Evolutionary conservation across 2,113 vertebrate genomes (phyloP).

Genomic region (Mesocricetus auratus): DNA sequence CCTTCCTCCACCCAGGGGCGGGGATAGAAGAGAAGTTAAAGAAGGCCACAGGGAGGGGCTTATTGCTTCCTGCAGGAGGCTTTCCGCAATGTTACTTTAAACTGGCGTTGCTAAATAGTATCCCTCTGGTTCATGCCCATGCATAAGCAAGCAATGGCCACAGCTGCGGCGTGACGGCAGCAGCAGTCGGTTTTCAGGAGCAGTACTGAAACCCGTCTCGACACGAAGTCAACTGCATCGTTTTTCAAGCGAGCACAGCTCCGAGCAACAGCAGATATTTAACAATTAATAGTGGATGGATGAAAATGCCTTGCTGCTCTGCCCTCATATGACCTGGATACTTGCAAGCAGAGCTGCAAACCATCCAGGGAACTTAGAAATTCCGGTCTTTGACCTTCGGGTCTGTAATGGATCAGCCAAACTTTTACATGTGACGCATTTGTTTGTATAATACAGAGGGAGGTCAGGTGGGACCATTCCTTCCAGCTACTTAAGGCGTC

Average conservation of each 20-base stretch:
- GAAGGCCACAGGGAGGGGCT: not conserved
- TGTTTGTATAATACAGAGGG: constrained; percentile 74
- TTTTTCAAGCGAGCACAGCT: constrained; percentile 72
- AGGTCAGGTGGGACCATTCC: constrained; percentile 60
- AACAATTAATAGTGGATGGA: constrained; percentile 75
- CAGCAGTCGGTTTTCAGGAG: constrained; percentile 3
- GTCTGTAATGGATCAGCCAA: constrained; percentile 53
- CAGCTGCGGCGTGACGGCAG: not conserved
- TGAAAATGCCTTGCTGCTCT: constrained; percentile 62
- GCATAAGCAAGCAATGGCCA: not conserved
- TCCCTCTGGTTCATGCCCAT: not conserved
- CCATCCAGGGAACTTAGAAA: constrained; percentile 69
- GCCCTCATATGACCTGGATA: constrained; percentile 71
- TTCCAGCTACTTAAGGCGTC: constrained; percentile 72
- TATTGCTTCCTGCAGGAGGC: not conserved
- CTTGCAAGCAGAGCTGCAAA: constrained; percentile 62
- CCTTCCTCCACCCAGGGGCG: not conserved
- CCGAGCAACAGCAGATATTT: constrained; percentile 66
- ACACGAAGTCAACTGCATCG: constrained; percentile 76
- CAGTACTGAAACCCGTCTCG: constrained; percentile 56
- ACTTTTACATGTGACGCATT: constrained; percentile 73
- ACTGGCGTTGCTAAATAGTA: not conserved
- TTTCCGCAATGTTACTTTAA: not conserved
- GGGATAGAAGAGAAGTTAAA: not conserved
- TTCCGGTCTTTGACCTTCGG: constrained; percentile 76